phyloP scores from a whole-genome alignment of 2,797 vertebrate genomes.

The Chromis chromis region DNA sequence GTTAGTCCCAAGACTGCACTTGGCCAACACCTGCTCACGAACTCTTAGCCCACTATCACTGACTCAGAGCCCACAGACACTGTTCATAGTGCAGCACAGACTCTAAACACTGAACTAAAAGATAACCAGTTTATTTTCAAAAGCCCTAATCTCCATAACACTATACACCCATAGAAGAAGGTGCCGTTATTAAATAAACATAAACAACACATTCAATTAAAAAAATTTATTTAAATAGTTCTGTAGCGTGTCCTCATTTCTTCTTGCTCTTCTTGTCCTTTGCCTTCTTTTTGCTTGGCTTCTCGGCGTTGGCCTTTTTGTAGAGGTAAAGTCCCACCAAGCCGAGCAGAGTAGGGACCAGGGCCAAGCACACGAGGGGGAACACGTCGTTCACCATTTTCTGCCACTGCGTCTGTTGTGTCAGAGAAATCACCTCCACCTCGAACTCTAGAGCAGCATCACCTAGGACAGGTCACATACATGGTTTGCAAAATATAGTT shows the following conservation, averaged over 20 bases:
- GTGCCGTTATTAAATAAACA: conserved; percentile 27
- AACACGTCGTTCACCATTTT: conserved; percentile 90
- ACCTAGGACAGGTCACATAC: conserved; percentile 75
- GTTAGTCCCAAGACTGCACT: no score
- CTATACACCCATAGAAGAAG: not conserved
- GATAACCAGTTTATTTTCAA: no score
- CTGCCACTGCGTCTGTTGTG: conserved; percentile 91
- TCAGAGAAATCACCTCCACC: conserved; percentile 91
- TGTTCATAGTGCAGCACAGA: no score
- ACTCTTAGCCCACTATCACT: no score
- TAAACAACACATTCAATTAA: conserved; percentile 47
- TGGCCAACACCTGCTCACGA: no score
- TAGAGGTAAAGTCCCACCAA: conserved; percentile 95
- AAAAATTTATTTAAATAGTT: conserved; percentile 85
- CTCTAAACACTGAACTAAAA: no score
- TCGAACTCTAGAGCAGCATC: conserved; percentile 93
- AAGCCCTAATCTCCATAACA: not conserved
- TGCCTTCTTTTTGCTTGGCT: conserved; percentile 91
- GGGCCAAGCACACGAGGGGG: conserved; percentile 89
- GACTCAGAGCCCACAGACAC: no score
- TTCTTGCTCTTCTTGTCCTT: conserved; percentile 98
- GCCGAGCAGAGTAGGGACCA: conserved; percentile 91
- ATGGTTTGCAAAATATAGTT: not conserved
- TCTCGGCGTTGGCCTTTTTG: conserved; percentile 88
- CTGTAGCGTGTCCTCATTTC: conserved; percentile 86